Base-by-base conservation (phyloP, 2,797 vertebrate genomes). In the Sphaeramia orbicularis region DNA sequence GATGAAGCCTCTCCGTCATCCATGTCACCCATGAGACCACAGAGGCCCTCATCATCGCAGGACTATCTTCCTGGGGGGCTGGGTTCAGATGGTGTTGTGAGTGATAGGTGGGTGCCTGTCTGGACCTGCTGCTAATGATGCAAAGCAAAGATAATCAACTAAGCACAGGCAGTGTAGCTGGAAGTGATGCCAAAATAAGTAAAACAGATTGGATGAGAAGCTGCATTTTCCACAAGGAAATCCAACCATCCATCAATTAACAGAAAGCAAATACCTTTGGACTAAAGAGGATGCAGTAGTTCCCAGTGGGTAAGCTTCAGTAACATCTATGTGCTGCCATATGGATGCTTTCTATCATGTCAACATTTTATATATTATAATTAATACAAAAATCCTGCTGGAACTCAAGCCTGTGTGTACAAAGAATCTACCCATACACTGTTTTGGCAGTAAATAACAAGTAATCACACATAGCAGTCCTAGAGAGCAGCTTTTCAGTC, bases 111-210 rank as follows among this genome's bases (percentile, higher is more conserved):
- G 9, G 18, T 57, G 74, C 74, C 85, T 74, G 78, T 84, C 81
- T 87, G 80, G 71, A 67, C 84, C 38, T 50, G 66, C 74, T 81
- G 80, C 75, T 87, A 82, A 89, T 82, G 76, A 86, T 65, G 55
- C 74, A 66, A 74, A 72, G 49, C 74, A 65, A 54, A 79, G 83
- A 84, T 84, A 88, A 90, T 91, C 80, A 85, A 66, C 84, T 65
- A 78, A 87, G 76, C 62, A 64, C 63, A 56, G 59, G 67, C 80
- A 62, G 66, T 10, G 7, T 45, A 53, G 64, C 70, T 77, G 59
- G 53, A 78, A 67, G 70, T 76, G 80, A 57, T 77, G 64, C 68
- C 59, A 53, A 76, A 81, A 82, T 85, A 86, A 89, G 81, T 77
- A 58, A 76, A 90, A 86, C 71, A 80, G 72, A 92, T 89, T 83